Evolutionary conservation across 2,888 invertebrate species (phyloP).

Genomic region (Gastrophysa polygoni): DNA sequence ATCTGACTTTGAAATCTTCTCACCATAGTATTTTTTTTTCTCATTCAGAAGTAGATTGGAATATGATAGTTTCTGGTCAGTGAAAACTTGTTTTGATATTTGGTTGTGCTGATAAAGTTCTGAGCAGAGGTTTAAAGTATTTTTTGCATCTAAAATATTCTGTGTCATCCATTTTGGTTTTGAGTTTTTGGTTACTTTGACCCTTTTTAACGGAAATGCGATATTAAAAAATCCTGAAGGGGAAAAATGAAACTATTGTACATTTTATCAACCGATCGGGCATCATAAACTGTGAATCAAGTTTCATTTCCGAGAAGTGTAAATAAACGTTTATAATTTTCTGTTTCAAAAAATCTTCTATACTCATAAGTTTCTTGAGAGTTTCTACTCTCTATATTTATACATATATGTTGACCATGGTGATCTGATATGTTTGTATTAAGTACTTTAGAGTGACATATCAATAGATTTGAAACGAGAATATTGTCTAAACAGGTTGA

Average conservation of each 20-base stretch:
- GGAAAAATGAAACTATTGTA: not conserved
- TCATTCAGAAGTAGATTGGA: slow-evolving; percentile 4
- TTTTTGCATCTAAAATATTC: not conserved
- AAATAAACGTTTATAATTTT: not conserved
- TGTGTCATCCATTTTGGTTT: not conserved
- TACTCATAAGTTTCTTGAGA: not conserved
- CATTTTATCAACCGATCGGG: not conserved
- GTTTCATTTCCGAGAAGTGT: not conserved
- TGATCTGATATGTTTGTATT: not conserved
- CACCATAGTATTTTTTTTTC: not conserved
- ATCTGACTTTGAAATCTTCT: not conserved
- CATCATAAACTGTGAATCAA: not conserved
- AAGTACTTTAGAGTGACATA: not conserved
- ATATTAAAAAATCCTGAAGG: not conserved
- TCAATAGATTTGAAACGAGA: not conserved
- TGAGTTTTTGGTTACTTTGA: not conserved
- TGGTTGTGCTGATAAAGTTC: slow-evolving; percentile 1
- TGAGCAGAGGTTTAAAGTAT: not conserved
- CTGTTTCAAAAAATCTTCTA: not conserved
- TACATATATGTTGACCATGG: not conserved
- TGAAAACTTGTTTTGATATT: not conserved
- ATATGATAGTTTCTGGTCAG: not conserved
- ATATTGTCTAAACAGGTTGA: slow-evolving; percentile 4
- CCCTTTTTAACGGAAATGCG: not conserved
- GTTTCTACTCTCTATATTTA: not conserved